Base-by-base conservation (phyloP, 2,113 vertebrate species). In the Ciconia boyciana region DNA sequence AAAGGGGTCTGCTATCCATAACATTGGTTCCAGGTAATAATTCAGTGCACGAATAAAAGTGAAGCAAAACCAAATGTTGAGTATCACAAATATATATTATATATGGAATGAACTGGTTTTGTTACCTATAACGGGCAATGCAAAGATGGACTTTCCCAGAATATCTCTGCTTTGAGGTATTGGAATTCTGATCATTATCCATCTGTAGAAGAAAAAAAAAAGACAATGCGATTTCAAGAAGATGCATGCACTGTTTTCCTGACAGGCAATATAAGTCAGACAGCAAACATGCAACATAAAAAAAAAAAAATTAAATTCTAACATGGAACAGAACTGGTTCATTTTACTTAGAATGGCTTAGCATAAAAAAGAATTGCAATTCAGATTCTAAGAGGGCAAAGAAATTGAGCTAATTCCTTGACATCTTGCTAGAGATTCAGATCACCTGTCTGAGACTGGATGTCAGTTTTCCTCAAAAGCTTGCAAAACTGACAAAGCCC, bases 141-240 rank as follows among this genome's bases (percentile, higher is more conserved):
- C 99, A 99, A 97, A 99, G 98, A 91, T 99, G 99, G 86, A 99
- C 99, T 94, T 99, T 99, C 91, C 99, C 99, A 58, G 99, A 99
- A 97, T 99, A 99, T 96, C 98, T 99, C 83, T 98, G 98, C 98
- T 99, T 99, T 91, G 99, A 98, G 95, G 99, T 98, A 88, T 97
- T 99, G 82, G 98, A 98, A 92, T 98, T 98, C 80, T 97, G 98
- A 96, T 99, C 99, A 98, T 99, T 98, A 96, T 99, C 99, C 99
- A 99, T 99, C 99, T 99, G 83, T 8, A 57, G 20, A 31, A 52
- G 1, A 16, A 57, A 43, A 66, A 87, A 51, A 31, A 64, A 84
- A 71, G 2, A 86, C 3, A 25, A 13, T 0, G 25, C 7, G 8
- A 6, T 52, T 26, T n/a, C 2, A 13, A 29, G 83, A 46, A 19